Percentiles rank a stretch among this genome's conserved stretches.
These are phyloP conservation scores for Apotomis turbidana DNA, from an alignment of 2,888 invertebrate genomes.

Conservation along the genomic window DNA sequence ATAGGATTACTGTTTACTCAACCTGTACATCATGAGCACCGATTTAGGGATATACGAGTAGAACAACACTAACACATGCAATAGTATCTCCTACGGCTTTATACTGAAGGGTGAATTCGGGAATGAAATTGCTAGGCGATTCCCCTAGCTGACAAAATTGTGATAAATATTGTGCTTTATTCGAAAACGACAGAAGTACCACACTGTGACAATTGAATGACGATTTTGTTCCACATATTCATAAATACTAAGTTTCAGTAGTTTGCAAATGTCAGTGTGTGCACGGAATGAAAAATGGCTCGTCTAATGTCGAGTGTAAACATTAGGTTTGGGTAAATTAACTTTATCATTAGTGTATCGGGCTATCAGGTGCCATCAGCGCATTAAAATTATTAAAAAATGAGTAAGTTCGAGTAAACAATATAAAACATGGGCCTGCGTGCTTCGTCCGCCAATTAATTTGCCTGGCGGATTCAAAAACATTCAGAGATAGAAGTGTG, in stretches of 20 bases:
- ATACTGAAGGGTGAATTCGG: conserved; percentile 2
- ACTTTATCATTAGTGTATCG: conserved; percentile 38
- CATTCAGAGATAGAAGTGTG: too few relatives aligned
- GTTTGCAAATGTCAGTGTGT: conserved; percentile 7
- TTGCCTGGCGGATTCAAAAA: too few relatives aligned
- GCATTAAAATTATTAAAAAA: background rate
- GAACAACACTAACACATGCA: conserved; percentile 24
- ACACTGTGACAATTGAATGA: background rate
- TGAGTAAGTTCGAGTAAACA: background rate
- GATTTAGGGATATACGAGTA: conserved; percentile 56
- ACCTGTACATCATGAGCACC: conserved; percentile 66
- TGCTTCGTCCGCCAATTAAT: too few relatives aligned
- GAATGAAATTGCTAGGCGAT: conserved; percentile 16
- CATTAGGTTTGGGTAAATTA: conserved; percentile 39
- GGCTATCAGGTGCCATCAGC: conserved; percentile 20
- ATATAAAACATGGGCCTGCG: background rate
- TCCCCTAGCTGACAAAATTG: conserved; percentile 24
- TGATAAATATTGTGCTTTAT: conserved; percentile 30
- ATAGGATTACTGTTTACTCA: conserved; percentile 73
- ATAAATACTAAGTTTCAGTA: conserved; percentile 2
- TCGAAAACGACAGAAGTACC: conserved; percentile 1
- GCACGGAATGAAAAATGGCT: conserved; percentile 26
- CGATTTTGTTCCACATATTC: background rate
- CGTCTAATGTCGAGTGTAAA: conserved; percentile 40
- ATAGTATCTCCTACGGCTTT: background rate